Evolutionary conservation across 1,140 invertebrate species (phyloP), one percentile per base, ranked within the genome.

Genomic region (Venturia canescens): DNA sequence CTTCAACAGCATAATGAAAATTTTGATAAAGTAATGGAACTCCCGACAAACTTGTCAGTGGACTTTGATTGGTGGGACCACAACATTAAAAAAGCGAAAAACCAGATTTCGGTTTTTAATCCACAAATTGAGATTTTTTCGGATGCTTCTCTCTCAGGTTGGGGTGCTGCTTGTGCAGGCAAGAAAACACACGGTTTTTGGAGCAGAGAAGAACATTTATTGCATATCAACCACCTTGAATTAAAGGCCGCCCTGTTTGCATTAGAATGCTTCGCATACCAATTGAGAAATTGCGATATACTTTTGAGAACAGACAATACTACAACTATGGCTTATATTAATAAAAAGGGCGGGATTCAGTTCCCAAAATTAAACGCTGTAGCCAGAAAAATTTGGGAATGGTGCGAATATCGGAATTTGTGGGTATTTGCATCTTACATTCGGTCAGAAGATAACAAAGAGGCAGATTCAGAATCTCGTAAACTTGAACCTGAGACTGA

Each of bases 351-450:
- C 6, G 70, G 38, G 13, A 21, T 38, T 15, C 70, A 21, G 18
- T 27, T 50, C 23, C 23, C 34, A 15, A 72, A 26, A 16, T 26
- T 48, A 15, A 72, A 21, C 26, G 21, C 4, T 11, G 3, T 72
- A 1, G 70, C 70, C 1, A 72, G 21, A 27, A 21, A 72, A 27
- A 72, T 72, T 23, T 72, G 44, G 70, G 31, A 72, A 16, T 72
- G 70, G 70, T 72, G 38, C 16, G 70, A 72, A 27, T 0, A n/a
- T 15, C 15, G 38, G 50, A 50, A 72, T 23, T 7, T 72, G 2
- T 48, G 18, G 34, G 34, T 72, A 3, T 48, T 72, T 48, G 70
- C 70, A 5, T 72, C 70, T 26, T 72, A 50, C 18, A 72, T 72
- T 9, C 70, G 70, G 21, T 72, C 70, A 13, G n/a, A 26, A 4